Evolutionary conservation across 2,888 invertebrate species (phyloP).

Genomic region (Colostygia pectinataria): DNA sequence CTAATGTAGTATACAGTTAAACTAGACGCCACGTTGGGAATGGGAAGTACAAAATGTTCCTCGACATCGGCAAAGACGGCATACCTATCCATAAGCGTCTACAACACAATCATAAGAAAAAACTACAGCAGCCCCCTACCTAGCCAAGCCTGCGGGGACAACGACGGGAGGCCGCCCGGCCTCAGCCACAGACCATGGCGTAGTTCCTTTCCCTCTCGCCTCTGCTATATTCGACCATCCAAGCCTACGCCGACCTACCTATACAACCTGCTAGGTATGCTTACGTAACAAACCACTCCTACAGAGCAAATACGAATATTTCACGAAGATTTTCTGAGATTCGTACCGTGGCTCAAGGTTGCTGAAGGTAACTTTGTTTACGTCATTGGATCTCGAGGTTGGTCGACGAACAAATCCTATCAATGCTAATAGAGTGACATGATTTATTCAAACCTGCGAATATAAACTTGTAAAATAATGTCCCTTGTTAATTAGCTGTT

Average conservation of each 20-base stretch:
- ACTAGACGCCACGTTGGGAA: too few relatives aligned
- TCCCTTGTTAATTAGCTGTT: too few relatives aligned
- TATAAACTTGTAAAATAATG: too few relatives aligned
- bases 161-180: conserved; percentile 61
- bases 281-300: conserved; percentile 32
- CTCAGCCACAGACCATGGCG: conserved; percentile 33
- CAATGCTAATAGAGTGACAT: conserved; percentile 9
- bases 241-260: conserved; percentile 37
- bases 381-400: conserved; percentile 19
- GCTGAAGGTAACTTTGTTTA: conserved; percentile 30
- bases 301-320: conserved; percentile 24
- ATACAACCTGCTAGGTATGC: conserved; percentile 20
- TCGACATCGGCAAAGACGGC: conserved; percentile 29
- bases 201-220: conserved; percentile 18
- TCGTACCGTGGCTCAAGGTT: conserved; percentile 30
- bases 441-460: conserved; percentile 1
- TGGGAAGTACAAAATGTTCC: conserved; percentile 10
- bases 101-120: conserved; percentile 41
- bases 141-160: conserved; percentile 55
- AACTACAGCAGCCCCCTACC: conserved; percentile 56
- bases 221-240: conserved; percentile 46
- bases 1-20: too few relatives aligned
- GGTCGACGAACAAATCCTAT: conserved; percentile 2
- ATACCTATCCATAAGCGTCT: conserved; percentile 20
- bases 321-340: conserved; percentile 31